Conservation (phyloP, 1,140 invertebrate species). For the Hyphantria cunea region DNA sequence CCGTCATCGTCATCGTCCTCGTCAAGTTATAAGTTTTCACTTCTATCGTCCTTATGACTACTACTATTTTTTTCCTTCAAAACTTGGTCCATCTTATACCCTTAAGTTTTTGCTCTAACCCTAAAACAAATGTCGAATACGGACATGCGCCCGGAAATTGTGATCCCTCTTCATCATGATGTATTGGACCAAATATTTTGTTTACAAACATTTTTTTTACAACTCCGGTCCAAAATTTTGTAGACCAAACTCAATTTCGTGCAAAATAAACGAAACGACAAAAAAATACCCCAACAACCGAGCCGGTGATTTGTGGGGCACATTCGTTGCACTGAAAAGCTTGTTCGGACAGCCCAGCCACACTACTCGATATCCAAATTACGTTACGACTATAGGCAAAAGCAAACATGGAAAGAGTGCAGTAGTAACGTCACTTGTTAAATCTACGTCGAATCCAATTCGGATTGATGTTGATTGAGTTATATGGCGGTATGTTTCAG, state of each 20-base stretch:
- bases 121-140: too few species aligned
- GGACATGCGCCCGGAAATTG: too few species aligned
- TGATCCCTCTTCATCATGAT: too few species aligned
- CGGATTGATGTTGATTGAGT: constrained; percentile 75
- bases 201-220: constrained; percentile 42
- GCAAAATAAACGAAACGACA: constrained; percentile 70
- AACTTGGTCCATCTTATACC: too few species aligned
- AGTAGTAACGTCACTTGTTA: constrained; percentile 56
- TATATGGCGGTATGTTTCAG: constrained; percentile 61
- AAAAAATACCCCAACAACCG: constrained; percentile 64
- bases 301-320: constrained; percentile 73
- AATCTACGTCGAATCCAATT: constrained; percentile 54
- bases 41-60: too few species aligned
- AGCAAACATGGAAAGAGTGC: constrained; percentile 15
- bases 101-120: too few species aligned
- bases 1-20: too few species aligned
- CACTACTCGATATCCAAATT: constrained; percentile 52
- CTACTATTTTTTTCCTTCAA: too few species aligned
- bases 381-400: constrained; percentile 50
- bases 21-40: too few species aligned
- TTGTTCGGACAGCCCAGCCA: constrained; percentile 53
- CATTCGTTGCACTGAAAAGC: constrained; percentile 77
- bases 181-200: constrained; percentile 38
- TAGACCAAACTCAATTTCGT: constrained; percentile 68
- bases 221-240: constrained; percentile 44